Base-by-base conservation (phyloP, 2,888 invertebrate species). In the Rotaria socialis region DNA sequence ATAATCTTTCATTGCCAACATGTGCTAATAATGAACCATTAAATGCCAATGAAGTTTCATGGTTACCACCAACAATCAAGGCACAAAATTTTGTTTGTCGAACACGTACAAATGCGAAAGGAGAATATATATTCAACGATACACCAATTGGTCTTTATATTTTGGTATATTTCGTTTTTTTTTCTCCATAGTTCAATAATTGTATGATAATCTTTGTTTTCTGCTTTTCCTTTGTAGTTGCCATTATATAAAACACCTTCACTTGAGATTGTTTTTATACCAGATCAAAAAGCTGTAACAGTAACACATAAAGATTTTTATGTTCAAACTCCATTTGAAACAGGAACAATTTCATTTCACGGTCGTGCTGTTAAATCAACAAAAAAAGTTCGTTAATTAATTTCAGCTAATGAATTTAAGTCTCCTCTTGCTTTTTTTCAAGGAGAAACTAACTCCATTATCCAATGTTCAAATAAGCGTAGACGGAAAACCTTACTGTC, bases 301-400 rank as follows among this genome's bases (percentile, higher is more conserved):
- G 11, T 80, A 2, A n/a, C 47, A 43, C 80, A 80, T 47, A 80
- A 80, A 80, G 80, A 80, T 80, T 80, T 80, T 80, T 11, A n/a
- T n/a, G 24, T 80, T n/a, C 47, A 80, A 47, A 47, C 24, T 10
- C 47, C 80, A n/a, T 80, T 80, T n/a, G 80, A 80, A 80, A 80
- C 80, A 24, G 43, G 47, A 47, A 80, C 80, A 24, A 47, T 80
- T 2, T 80, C 80, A 43, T 80, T 80, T 80, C 43, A 47, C 47
- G 80, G 80, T 47, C 80, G 80, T 80, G 47, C 47, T 80, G 80
- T 80, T 47, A 80, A 80, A 80, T 67, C 67, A 67, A 67, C 67
- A 1, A 67, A 67, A 67, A 35, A 35, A 27, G 67, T 67, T 67
- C 10, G 67, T 67, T 19, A 16, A n/a, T 67, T 67, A 1, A 27